Evolutionary conservation across 2,797 vertebrate species (phyloP), one percentile per base, ranked within the genome.

Genomic region (Sciaenops ocellatus): DNA sequence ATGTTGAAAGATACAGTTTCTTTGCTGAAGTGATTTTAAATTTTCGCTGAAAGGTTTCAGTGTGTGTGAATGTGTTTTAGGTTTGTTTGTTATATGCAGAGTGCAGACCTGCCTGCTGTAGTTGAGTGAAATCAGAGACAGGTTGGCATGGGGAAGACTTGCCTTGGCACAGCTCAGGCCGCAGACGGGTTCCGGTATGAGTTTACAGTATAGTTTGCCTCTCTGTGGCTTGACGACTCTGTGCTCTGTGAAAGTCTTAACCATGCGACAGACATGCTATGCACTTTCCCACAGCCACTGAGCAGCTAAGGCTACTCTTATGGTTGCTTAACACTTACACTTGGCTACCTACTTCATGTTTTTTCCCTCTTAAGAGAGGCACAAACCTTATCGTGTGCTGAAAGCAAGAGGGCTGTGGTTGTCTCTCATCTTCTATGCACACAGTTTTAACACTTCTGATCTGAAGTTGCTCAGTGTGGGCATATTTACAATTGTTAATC

Each of bases 151-250:
- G 41, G 61, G 81, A 84, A 70, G 73, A 76, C 79, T 89, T 78
- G 86, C 84, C 73, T 82, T 87, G 91, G 91, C 90, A 83, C 78
- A 69, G 85, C 80, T 81, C 82, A 59, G 82, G 82, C 91, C 87
- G 44, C 89, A 91, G 87, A 86, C 73, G 64, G 80, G 91, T 92
- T 92, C 91, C 84, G 76, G 87, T 92, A 84, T 92, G 91, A 93
- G 78, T 91, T 90, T 90, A 87, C 85, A 80, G 76, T 88, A 85
- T 76, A 89, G 88, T 88, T 90, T 89, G 86, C 78, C 61, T 88
- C 88, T 89, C 79, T 92, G 92, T 90, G 91, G 92, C 90, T 91
- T 91, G 86, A 93, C 85, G 59, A 70, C 80, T 88, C 85, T 84
- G 77, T 88, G 76, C 85, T 85, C 75, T 72, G 86, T 87, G 84